A percentile compares a stretch with the other conserved stretches of the same genome.
These are phyloP conservation scores for Drosophila sturtevanti DNA, from an alignment of 1,140 invertebrate species.

Conservation along the genomic window DNA sequence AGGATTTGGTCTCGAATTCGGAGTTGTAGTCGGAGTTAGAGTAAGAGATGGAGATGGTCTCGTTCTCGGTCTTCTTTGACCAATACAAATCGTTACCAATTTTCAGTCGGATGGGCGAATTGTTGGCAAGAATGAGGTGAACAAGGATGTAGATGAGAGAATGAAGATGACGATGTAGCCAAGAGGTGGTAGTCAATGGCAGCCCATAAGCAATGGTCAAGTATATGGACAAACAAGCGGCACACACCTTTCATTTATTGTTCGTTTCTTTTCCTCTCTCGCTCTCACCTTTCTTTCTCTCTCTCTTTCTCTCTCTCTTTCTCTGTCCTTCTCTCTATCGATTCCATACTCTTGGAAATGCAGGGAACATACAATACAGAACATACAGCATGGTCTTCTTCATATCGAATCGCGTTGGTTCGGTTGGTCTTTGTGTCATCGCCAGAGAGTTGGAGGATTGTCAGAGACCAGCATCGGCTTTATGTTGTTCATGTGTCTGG, in stretches of 20 bases:
- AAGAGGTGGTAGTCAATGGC: slow-evolving; percentile 28
- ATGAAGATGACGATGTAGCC: not conserved
- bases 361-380: not conserved
- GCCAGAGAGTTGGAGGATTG: slow-evolving; percentile 8
- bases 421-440: slow-evolving; percentile 14
- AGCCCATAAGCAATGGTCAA: slow-evolving; percentile 74
- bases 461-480: slow-evolving; percentile 54
- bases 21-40: not conserved
- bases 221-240: slow-evolving; percentile 70
- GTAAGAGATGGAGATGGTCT: slow-evolving; percentile 16
- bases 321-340: slow-evolving; percentile 9
- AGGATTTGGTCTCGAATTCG: too few relatives aligned
- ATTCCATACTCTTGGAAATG: not conserved
- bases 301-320: not conserved
- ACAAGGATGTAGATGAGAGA: not conserved
- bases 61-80: slow-evolving; percentile 61
- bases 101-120: slow-evolving; percentile 58
- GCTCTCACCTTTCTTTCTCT: not conserved
- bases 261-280: slow-evolving; percentile 31
- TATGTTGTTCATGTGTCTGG: slow-evolving; percentile 78
- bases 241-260: slow-evolving; percentile 78
- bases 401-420: slow-evolving; percentile 30
- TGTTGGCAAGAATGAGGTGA: slow-evolving; percentile 1
- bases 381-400: slow-evolving; percentile 2
- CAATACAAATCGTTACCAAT: slow-evolving; percentile 80